Base-by-base conservation (phyloP, 1,140 invertebrate species). In the Musca domestica region DNA sequence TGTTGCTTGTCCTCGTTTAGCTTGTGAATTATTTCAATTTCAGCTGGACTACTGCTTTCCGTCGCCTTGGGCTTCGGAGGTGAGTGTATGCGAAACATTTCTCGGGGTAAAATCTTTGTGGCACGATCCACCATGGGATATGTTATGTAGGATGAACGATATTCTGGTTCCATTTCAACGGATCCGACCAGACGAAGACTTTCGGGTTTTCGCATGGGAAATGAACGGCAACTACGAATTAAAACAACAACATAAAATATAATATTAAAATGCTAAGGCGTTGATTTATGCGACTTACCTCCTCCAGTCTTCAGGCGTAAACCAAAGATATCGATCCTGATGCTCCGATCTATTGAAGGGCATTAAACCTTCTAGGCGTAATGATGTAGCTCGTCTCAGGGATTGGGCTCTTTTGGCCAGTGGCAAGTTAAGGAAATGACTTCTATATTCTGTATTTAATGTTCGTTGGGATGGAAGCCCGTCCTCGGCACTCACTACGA, bases 331-430 rank as follows among this genome's bases (percentile, higher is more conserved):
- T 71, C 79, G 74, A 34, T 77, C 77, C 69, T 75, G 77, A 65
- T 81, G 77, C 69, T 81, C 79, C 63, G 79, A 76, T 68, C 72
- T 69, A 34, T 68, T 74, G 51, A 61, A 61, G 61, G 76, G 74
- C 79, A 81, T 81, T 48, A 73, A 75, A 71, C 78, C 79, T 69
- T 81, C 76, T 70, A 81, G 67, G 46, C 71, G 74, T 66, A 81
- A 71, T 71, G 78, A 81, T 23, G 79, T 81, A 9, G 78, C 70
- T 48, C 72, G 72, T 46, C 78, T 71, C 54, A 77, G 67, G 77
- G 58, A 30, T 68, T 64, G 54, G 72, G 73, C 3, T 71, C 71
- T 15, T 64, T n/a, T 20, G 3, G 54, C 6, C 34, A 66, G 67
- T 22, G 17, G 56, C 20, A 68, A 46, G 30, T 71, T 64, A 25